These are phyloP conservation scores for Trimorus sp. DNA, from an alignment of 2,888 invertebrate species.

Conservation along the genomic window DNA sequence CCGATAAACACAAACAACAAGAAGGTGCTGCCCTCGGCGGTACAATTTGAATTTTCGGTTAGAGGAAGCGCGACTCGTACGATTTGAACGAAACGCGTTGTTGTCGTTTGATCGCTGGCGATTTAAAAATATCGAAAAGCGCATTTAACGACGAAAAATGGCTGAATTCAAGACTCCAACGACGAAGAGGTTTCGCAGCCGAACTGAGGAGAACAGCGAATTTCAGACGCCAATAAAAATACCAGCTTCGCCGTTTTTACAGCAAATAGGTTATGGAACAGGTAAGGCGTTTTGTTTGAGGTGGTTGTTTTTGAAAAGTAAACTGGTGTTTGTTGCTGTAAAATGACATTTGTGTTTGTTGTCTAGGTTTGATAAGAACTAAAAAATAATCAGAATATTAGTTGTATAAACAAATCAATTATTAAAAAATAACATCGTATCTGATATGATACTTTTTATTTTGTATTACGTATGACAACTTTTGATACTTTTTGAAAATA, in stretches of 20 bases:
- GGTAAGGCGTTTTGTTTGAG: slow-evolving; percentile 81
- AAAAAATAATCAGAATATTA: no score
- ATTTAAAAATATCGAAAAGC: not conserved
- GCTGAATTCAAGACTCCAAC: slow-evolving; percentile 76
- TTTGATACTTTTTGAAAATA: no score
- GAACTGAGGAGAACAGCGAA: slow-evolving; percentile 71
- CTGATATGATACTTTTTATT: no score
- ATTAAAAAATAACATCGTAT: no score
- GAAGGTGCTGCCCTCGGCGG: slow-evolving; percentile 20
- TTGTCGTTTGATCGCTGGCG: not conserved
- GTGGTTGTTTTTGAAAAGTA: no score
- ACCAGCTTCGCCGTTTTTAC: slow-evolving; percentile 89
- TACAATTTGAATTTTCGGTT: slow-evolving; percentile 29
- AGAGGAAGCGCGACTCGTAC: slow-evolving; percentile 2
- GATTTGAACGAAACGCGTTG: slow-evolving; percentile 12
- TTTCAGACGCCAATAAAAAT: slow-evolving; percentile 81
- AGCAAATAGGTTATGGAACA: slow-evolving; percentile 89
- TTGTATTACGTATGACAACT: no score
- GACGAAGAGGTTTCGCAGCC: slow-evolving; percentile 57
- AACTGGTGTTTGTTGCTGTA: no score
- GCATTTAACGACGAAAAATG: slow-evolving; percentile 67
- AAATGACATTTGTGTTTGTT: no score
- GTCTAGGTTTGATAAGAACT: no score
- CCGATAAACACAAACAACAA: slow-evolving; percentile 1
- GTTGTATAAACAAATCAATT: no score